These are phyloP conservation scores for Steromphala cineraria DNA, from an alignment of 2,888 invertebrate genomes.

Conservation along the genomic window DNA sequence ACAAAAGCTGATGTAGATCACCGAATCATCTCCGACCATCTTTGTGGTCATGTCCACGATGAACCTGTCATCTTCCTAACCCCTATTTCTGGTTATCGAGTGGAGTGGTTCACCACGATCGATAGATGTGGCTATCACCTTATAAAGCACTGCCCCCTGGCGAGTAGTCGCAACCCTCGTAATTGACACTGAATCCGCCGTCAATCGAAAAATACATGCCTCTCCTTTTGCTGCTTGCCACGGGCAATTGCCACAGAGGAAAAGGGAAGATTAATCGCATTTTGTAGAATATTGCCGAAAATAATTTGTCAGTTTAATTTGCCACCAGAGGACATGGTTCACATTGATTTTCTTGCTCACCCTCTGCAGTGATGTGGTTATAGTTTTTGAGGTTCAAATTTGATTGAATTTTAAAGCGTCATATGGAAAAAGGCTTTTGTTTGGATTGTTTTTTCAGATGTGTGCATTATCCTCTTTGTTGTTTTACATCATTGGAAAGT, in stretches of 20 bases:
- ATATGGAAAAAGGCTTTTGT: not conserved
- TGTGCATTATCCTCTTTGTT: not conserved
- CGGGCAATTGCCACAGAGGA: not conserved
- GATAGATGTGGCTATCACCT: not conserved
- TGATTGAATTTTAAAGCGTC: not conserved
- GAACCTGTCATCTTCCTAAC: no score
- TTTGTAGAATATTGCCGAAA: not conserved
- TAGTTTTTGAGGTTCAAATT: no score
- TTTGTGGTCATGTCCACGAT: no score
- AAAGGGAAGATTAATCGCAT: not conserved
- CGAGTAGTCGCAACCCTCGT: conserved; percentile 3
- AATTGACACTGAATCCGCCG: conserved; percentile 23
- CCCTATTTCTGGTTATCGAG: no score
- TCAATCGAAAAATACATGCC: conserved; percentile 4
- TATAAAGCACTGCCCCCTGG: not conserved
- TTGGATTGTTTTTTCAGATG: not conserved
- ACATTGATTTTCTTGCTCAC: not conserved
- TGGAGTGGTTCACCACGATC: not conserved
- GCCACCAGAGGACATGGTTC: not conserved
- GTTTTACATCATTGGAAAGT: not conserved
- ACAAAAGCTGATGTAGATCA: no score
- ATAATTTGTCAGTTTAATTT: not conserved
- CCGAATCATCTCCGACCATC: no score
- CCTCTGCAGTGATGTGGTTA: no score
- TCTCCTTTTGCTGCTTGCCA: not conserved